These are phyloP conservation scores for Hippocampus barbouri DNA, from an alignment of 2,113 vertebrate species.

Conservation along the genomic window DNA sequence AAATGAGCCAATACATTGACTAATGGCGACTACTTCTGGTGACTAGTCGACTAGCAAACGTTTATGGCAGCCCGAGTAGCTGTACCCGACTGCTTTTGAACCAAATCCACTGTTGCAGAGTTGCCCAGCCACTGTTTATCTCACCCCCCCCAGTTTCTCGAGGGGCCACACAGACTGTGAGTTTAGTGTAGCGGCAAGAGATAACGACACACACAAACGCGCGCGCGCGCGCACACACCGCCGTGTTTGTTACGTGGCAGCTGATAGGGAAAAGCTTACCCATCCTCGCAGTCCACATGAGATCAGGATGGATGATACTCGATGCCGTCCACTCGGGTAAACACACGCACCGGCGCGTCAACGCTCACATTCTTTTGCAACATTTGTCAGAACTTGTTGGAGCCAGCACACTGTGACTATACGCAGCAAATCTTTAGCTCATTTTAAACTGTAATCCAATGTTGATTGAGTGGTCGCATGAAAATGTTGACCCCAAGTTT, in stretches of 20 bases:
- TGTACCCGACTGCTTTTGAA: not conserved
- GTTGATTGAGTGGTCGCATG: too few relatives aligned
- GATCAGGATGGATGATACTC: conserved; percentile 1
- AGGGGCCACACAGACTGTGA: not conserved
- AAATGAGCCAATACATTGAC: too few relatives aligned
- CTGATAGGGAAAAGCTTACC: not conserved
- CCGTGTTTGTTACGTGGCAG: not conserved
- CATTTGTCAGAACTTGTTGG: not conserved
- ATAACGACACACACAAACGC: not conserved
- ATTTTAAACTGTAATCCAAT: too few relatives aligned
- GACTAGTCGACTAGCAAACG: too few relatives aligned
- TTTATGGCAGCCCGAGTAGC: too few relatives aligned
- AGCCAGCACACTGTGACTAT: not conserved
- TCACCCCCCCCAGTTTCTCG: not conserved
- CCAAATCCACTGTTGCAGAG: not conserved
- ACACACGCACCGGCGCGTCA: not conserved
- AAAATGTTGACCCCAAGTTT: too few relatives aligned
- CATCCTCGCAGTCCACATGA: not conserved
- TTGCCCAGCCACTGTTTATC: not conserved
- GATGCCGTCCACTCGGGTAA: not conserved
- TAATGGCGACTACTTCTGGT: too few relatives aligned
- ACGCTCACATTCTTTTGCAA: not conserved
- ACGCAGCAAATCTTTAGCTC: not conserved
- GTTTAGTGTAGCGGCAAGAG: conserved; percentile 1
- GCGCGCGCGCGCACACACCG: not conserved